These are phyloP conservation scores for Rhinoderma darwinii DNA, from an alignment of 2,113 vertebrate species.

Conservation along the genomic window DNA sequence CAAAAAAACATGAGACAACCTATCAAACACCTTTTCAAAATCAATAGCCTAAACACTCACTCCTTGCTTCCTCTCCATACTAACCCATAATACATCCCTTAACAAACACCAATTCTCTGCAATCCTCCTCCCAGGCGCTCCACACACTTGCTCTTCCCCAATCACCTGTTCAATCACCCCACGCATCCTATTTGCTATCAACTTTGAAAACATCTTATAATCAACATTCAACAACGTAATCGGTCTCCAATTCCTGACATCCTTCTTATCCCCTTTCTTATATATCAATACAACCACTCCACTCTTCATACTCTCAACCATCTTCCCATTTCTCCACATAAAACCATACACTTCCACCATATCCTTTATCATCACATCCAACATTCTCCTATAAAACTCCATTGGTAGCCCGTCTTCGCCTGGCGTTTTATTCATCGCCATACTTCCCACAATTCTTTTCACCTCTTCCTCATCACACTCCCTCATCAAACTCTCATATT, in stretches of 20 bases:
- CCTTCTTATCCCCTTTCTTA: no score
- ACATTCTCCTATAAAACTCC: neutral
- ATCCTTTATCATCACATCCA: no score
- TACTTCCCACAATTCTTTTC: no score
- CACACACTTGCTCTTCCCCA: neutral
- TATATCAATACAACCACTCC: no score
- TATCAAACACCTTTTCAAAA: constrained; percentile 30
- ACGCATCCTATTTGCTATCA: neutral
- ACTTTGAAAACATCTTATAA: neutral
- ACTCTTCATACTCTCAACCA: no score
- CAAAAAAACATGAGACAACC: neutral
- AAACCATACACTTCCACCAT: neutral
- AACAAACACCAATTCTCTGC: neutral
- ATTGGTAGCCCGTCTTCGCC: neutral
- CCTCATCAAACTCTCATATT: no score
- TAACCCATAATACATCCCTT: neutral
- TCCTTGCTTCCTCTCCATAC: neutral
- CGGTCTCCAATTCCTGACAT: no score
- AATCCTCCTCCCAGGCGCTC: neutral
- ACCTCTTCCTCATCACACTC: no score
- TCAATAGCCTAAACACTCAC: neutral
- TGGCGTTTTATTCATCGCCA: neutral
- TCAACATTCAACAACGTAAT: constrained; percentile 11
- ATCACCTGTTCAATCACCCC: neutral
- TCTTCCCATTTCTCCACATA: neutral